Evolutionary conservation across 53 echinoderm and acorn worm genomes (phyloP).

Genomic region (Hippasteria phrygiana): DNA sequence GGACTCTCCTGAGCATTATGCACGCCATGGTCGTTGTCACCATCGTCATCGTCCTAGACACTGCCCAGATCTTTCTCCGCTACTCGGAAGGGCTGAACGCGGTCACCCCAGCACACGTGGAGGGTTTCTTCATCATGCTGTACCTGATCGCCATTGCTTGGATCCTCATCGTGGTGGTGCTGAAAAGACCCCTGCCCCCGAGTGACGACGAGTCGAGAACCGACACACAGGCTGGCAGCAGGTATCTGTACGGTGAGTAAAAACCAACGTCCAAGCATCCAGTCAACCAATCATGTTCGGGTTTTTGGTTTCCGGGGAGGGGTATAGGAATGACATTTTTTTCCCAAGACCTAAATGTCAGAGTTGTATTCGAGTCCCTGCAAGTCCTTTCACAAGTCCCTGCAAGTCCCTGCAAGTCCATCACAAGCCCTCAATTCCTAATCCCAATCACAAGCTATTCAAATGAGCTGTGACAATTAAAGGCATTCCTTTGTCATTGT

Average conservation of each 20-base stretch:
- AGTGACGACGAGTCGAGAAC: constrained; percentile 86
- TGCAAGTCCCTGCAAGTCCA: no score
- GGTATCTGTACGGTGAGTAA: constrained; percentile 88
- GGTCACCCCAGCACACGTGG: constrained; percentile 80
- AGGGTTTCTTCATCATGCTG: constrained; percentile 88
- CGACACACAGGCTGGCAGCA: constrained; percentile 78
- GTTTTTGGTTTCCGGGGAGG: no score
- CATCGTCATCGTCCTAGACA: constrained; percentile 89
- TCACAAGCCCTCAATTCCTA: no score
- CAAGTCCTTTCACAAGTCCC: no score
- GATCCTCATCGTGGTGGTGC: constrained; percentile 88
- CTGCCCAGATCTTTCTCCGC: constrained; percentile 89
- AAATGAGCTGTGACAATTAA: no score
- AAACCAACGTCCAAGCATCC: no score
- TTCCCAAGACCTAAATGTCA: no score
- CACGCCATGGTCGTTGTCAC: constrained; percentile 89
- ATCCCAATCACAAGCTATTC: no score
- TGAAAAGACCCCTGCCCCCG: constrained; percentile 86
- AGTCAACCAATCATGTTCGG: no score
- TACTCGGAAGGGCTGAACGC: constrained; percentile 79
- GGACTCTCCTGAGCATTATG: constrained; percentile 88
- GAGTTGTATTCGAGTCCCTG: no score
- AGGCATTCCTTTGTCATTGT: no score
- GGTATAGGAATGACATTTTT: no score
- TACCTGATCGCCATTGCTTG: constrained; percentile 83